Evolutionary conservation across 2,888 invertebrate genomes (phyloP), one percentile per base, ranked within the genome.

Genomic region (Melinaea marsaeus): DNA sequence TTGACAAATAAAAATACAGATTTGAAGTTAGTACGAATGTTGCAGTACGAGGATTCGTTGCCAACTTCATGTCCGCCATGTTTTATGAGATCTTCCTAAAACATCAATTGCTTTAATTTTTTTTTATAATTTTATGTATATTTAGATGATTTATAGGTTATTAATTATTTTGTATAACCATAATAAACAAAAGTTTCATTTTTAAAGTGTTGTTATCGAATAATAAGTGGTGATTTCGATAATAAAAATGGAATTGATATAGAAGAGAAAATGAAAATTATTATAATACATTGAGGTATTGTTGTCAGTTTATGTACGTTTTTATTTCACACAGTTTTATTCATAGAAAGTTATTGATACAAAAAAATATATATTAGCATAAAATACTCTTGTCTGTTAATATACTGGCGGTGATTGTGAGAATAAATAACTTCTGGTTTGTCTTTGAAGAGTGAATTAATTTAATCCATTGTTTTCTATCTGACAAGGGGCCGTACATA

Each of bases 291-390:
- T 37, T 37, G 37, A 37, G 37, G 37, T 37, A 37, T 37, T 37
- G 37, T 37, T 37, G 37, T 6, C 7, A 37, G 7, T 37, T 37
- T 37, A 37, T 37, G 4, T 2, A 6, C 37, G 37, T 37, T 32
- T 54, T 42, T 55, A 37, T 57, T 59, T 66, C 57, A 37, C 64
- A 61, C 57, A 64, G 51, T 34, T 22, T 22, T 22, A 22, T 22
- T 65, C 47, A 34, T 62, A 67, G 67, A 67, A 67, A 67, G 62
- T 67, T 65, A n/a, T 22, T 22, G 22, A 22, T 58, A 64, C 62
- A 62, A 48, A 58, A 57, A 35, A 61, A 60, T 58, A 56, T 65
- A 63, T 54, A 61, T 66, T 66, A 48, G 45, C 60, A 67, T 55
- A 62, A 64, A 58, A 56, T 60, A 57, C 37, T 51, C 33, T 47